Conservation (phyloP, 2,113 vertebrate genomes). For the Taurulus bubalis region DNA sequence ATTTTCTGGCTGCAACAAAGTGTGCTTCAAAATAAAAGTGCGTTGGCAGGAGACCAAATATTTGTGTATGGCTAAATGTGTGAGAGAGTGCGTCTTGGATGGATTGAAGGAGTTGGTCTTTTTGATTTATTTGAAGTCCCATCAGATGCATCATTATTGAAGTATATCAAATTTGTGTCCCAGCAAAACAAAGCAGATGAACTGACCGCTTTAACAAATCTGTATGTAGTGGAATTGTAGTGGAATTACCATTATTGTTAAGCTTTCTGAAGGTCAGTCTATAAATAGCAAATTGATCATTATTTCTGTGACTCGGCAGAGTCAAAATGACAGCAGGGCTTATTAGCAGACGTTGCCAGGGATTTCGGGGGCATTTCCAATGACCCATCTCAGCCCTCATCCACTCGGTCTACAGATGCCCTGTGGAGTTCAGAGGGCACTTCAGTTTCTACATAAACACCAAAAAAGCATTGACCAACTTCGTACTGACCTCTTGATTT, state of each 20-base stretch:
- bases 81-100: not conserved
- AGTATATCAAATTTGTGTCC: not conserved
- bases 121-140: not conserved
- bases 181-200: not conserved
- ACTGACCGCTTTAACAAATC: slow-evolving; percentile 41
- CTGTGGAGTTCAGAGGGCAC: slow-evolving; percentile 32
- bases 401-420: slow-evolving; percentile 23
- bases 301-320: slow-evolving; percentile 51
- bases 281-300: slow-evolving; percentile 62
- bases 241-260: slow-evolving; percentile 28
- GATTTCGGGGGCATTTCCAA: slow-evolving; percentile 31
- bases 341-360: slow-evolving; percentile 42
- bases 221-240: slow-evolving; percentile 23
- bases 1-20: not conserved
- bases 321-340: slow-evolving; percentile 40
- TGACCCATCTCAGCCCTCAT: slow-evolving; percentile 28
- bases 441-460: slow-evolving; percentile 8
- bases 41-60: not conserved
- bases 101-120: not conserved
- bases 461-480: not conserved
- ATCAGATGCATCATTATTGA: not conserved
- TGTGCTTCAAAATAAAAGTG: not conserved
- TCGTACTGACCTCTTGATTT: not conserved
- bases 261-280: slow-evolving; percentile 46
- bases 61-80: not conserved